Base-by-base conservation (phyloP, 2,797 vertebrate genomes). In the Chromobotia macracanthus region DNA sequence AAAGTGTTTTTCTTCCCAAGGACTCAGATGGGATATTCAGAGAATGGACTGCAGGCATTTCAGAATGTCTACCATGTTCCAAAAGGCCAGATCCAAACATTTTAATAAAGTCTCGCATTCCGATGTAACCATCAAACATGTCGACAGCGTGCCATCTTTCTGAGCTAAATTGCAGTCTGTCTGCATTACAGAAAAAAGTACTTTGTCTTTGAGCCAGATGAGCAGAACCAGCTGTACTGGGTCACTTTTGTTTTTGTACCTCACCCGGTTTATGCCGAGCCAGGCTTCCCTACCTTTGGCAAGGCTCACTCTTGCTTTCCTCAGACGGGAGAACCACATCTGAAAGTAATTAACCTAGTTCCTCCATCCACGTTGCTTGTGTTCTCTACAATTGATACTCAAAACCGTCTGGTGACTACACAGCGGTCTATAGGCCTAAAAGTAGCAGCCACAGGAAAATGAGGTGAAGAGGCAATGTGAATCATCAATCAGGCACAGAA, bases 331-430 rank as follows among this genome's bases (percentile, higher is more conserved):
- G 61, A 80, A 71, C 79, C 88, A 93, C 93, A 94, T 93, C 91
- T 94, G 93, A 83, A 91, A 93, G 81, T 76, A 88, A 92, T 94
- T 92, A 94, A 86, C 85, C 83, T 38, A 89, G 79, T 91, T 92
- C 88, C 88, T 92, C 85, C 85, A 88, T 91, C 91, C 92, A 92
- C 90, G 88, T 93, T 67, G 87, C 89, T 91, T 89, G 89, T 90
- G 89, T 90, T 87, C 81, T 84, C 74, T 16, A 75, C 84, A 87
- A 82, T 82, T 86, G 84, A 87, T 67, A 86, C 58, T 73, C 72
- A 72, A 41, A 70, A 65, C 38, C 11, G 68, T 68, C 21, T 48
- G 75, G 51, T 64, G 48, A 65, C 66, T 58, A 64, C 60, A 61
- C n/a, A 80, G 13, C 18, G 18, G 61, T 58, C 19, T 38, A 13